Conservation (phyloP, 2,113 vertebrate genomes). For the Pelodiscus sinensis region DNA sequence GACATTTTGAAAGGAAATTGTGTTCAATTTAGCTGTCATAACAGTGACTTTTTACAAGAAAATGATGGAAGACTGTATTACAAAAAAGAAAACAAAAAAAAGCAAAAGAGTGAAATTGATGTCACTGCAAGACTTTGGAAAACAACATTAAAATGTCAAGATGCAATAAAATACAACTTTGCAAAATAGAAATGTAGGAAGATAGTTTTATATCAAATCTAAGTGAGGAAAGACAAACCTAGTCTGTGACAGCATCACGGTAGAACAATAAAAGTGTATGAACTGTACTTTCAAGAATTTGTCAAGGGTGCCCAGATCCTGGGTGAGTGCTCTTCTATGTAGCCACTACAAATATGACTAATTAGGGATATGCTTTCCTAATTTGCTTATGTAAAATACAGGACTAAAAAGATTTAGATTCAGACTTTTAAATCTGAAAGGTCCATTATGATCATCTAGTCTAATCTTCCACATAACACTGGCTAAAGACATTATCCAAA, state of each 20-base stretch:
- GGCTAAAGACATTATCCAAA: background rate
- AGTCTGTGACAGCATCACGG: background rate
- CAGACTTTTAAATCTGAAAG: background rate
- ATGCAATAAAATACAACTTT: conserved; percentile 20
- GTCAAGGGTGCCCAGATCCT: background rate
- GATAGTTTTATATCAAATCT: background rate
- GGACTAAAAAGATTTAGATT: background rate
- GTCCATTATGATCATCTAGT: background rate
- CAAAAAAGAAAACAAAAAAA: conserved; percentile 6
- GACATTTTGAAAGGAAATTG: conserved; percentile 11
- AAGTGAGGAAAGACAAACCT: background rate
- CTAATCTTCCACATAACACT: background rate
- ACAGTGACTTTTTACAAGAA: background rate
- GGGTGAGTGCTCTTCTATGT: background rate
- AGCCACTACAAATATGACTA: background rate
- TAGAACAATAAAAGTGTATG: background rate
- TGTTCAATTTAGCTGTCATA: conserved; percentile 33
- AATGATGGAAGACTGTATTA: background rate
- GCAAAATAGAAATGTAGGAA: background rate
- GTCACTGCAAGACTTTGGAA: background rate
- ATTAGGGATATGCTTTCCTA: background rate
- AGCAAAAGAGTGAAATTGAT: conserved; percentile 9
- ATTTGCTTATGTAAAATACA: background rate
- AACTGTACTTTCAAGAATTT: background rate
- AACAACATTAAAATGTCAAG: conserved; percentile 24